These are phyloP conservation scores for Sylvia atricapilla DNA, from an alignment of 2,113 vertebrate genomes.

Conservation along the genomic window DNA sequence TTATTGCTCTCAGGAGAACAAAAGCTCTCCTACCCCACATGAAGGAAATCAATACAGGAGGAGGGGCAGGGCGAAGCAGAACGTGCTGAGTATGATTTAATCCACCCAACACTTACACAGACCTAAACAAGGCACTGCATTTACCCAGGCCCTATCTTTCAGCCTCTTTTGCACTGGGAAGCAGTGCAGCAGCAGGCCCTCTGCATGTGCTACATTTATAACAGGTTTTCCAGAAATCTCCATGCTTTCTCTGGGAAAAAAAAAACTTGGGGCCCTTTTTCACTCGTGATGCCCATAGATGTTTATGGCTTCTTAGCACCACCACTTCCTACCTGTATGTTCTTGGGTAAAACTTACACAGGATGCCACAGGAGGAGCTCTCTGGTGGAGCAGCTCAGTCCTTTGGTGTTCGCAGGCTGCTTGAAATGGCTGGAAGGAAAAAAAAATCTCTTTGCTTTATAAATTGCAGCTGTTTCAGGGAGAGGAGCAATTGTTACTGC, in stretches of 20 bases:
- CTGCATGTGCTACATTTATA: rapidly evolving
- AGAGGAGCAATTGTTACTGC: neutral
- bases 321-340: neutral
- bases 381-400: neutral
- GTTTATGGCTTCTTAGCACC: neutral
- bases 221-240: neutral
- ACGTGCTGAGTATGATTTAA: neutral
- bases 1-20: neutral
- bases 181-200: neutral
- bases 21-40: neutral
- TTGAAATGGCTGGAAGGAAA: neutral
- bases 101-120: neutral
- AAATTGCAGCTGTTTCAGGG: neutral
- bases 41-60: neutral
- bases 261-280: neutral
- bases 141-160: neutral
- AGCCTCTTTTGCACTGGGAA: neutral
- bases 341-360: neutral
- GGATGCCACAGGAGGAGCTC: neutral
- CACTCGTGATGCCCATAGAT: neutral
- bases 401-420: neutral
- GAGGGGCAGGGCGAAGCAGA: neutral
- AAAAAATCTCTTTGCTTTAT: neutral
- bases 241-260: neutral
- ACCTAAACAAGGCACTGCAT: neutral